Percentiles rank a stretch among this genome's conserved stretches.
These are phyloP conservation scores for Meghimatium bilineatum DNA, from an alignment of 2,888 invertebrate genomes.

Conservation along the genomic window DNA sequence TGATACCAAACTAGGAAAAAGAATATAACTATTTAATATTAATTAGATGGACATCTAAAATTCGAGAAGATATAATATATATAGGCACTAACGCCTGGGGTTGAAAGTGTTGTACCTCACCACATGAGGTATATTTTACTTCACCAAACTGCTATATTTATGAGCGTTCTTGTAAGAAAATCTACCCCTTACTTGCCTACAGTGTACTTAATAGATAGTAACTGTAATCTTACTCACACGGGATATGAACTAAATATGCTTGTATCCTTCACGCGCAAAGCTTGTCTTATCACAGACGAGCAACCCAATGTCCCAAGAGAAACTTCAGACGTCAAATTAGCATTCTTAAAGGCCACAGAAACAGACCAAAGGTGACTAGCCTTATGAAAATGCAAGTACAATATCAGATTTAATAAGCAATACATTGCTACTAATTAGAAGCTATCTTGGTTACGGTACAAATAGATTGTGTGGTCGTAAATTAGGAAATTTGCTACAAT, in stretches of 20 bases:
- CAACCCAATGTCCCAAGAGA: background rate
- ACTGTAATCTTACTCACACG: background rate
- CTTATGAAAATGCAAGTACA: background rate
- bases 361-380: background rate
- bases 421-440: conserved; percentile 27
- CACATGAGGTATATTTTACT: too few species aligned
- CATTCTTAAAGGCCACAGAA: conserved; percentile 15
- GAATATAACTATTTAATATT: too few species aligned
- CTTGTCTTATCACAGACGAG: conserved; percentile 11
- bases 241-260: background rate
- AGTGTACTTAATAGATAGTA: background rate
- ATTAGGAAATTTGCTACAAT: background rate
- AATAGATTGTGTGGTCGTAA: conserved; percentile 1
- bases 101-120: background rate
- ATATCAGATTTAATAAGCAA: conserved; percentile 21
- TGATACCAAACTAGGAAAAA: too few species aligned
- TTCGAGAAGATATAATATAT: too few species aligned
- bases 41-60: too few species aligned
- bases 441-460: background rate
- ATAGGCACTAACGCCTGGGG: background rate
- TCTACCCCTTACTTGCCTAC: background rate
- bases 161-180: background rate
- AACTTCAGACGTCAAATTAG: conserved; percentile 28
- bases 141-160: background rate
- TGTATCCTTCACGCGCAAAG: background rate